A percentile compares a stretch with the other conserved stretches of the same genome.
phyloP scores from a whole-genome alignment of 1,140 invertebrate genomes.

The Drosophila ogumai region DNA sequence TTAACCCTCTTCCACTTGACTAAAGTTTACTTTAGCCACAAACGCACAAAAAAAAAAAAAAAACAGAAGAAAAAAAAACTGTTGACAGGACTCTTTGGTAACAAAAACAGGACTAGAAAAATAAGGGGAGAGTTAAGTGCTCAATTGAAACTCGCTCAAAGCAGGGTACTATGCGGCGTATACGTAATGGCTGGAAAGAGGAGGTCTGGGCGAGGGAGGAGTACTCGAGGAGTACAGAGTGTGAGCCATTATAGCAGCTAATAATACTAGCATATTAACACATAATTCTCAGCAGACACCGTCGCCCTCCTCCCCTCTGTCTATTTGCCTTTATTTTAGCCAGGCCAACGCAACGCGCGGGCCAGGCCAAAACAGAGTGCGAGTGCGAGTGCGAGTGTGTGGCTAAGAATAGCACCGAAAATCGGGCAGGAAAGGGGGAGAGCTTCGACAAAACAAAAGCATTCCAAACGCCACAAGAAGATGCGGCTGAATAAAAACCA shows the following conservation, averaged over 20 bases:
- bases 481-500: conserved; percentile 45
- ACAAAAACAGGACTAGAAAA: conserved; percentile 7
- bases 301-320: conserved; percentile 15
- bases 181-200: conserved; percentile 59
- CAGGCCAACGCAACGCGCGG: conserved; percentile 32
- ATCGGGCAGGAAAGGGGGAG: background rate
- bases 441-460: conserved; percentile 62
- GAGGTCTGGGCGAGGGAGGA: background rate
- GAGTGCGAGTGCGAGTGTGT: conserved; percentile 13
- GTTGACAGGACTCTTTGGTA: conserved; percentile 43
- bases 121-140: conserved; percentile 36
- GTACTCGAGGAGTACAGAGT: background rate
- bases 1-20: background rate
- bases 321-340: conserved; percentile 70
- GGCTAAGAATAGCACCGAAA: conserved; percentile 41
- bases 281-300: conserved; percentile 72
- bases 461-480: conserved; percentile 69
- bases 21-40: conserved; percentile 23
- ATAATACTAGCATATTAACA: conserved; percentile 82
- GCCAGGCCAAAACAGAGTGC: conserved; percentile 45
- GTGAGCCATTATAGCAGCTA: conserved; percentile 71
- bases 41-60: conserved; percentile 13
- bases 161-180: conserved; percentile 48
- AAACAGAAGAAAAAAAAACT: background rate
- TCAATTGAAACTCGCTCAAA: conserved; percentile 64